These are phyloP conservation scores for Orthosia gothica DNA, from an alignment of 2,888 invertebrate species.

Conservation along the genomic window DNA sequence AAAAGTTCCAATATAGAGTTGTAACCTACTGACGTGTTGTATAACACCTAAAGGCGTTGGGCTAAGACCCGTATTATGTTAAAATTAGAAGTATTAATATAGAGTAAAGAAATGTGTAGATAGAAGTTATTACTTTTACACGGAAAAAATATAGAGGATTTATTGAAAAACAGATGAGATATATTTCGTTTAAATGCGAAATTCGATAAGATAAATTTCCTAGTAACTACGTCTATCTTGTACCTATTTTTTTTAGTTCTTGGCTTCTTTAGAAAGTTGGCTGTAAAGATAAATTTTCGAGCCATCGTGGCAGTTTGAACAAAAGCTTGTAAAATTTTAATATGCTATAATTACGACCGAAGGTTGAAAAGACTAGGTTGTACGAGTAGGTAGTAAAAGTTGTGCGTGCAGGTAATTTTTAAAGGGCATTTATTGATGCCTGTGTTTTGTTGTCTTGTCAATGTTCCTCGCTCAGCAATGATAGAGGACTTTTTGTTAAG, in stretches of 20 bases:
- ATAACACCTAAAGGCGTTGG: neutral
- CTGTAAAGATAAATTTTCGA: slow-evolving; percentile 25
- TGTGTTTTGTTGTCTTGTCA: neutral
- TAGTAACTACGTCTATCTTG: neutral
- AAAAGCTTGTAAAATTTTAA: slow-evolving; percentile 16
- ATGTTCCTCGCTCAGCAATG: neutral
- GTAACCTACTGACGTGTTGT: neutral
- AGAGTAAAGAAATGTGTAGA: neutral
- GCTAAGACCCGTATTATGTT: neutral
- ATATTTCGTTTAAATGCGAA: neutral
- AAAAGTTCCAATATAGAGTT: neutral
- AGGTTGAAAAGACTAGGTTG: slow-evolving; percentile 1
- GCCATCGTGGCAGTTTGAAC: neutral
- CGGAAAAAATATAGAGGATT: neutral
- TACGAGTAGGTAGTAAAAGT: neutral
- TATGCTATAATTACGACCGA: neutral
- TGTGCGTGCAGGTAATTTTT: neutral
- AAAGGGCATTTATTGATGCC: neutral
- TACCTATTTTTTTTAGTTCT: neutral
- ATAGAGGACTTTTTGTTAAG: neutral
- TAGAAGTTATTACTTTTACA: neutral
- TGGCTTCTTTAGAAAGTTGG: neutral
- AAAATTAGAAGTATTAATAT: slow-evolving; percentile 3
- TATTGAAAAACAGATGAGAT: neutral
- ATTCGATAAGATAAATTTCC: neutral